phyloP scores from a whole-genome alignment of 2,888 invertebrate genomes.

The Frankliniella fusca region DNA sequence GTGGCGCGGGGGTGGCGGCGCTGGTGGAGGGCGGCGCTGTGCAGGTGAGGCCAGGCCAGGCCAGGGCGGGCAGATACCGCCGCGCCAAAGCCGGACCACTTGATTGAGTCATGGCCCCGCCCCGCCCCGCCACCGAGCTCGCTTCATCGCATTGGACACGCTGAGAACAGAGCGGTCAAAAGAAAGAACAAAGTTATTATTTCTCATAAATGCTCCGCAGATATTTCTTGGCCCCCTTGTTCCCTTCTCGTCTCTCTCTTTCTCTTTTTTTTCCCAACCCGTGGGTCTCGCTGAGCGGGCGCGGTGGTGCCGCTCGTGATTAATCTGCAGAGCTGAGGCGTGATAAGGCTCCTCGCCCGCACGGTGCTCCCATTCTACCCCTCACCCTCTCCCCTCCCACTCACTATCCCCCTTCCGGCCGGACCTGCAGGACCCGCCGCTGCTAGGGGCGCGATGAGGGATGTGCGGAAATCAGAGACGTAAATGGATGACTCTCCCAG shows the following conservation, averaged over 20 bases:
- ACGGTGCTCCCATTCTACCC: neutral
- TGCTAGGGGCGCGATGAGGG: neutral
- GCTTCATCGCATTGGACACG: neutral
- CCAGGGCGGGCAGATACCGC: too few species aligned
- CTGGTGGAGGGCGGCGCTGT: neutral
- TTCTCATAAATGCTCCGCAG: too few species aligned
- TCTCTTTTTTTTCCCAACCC: too few species aligned
- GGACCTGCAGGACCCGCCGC: too few species aligned
- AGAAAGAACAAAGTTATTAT: too few species aligned
- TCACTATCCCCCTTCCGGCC: neutral
- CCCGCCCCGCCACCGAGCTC: neutral
- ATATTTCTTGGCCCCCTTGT: too few species aligned
- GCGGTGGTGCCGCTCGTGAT: too few species aligned
- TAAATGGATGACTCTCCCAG: neutral
- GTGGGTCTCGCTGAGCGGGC: too few species aligned
- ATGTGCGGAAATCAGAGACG: slow-evolving; percentile 15
- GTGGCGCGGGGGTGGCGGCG: neutral
- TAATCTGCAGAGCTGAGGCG: too few species aligned
- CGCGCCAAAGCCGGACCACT: too few species aligned
- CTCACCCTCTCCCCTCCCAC: neutral
- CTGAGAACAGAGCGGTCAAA: neutral
- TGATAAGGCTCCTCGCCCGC: too few species aligned
- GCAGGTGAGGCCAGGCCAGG: neutral
- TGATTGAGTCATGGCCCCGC: neutral
- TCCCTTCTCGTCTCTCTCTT: too few species aligned